These are phyloP conservation scores for Aphelenchoides fujianensis DNA, from an alignment of 1,140 invertebrate species.

Conservation along the genomic window DNA sequence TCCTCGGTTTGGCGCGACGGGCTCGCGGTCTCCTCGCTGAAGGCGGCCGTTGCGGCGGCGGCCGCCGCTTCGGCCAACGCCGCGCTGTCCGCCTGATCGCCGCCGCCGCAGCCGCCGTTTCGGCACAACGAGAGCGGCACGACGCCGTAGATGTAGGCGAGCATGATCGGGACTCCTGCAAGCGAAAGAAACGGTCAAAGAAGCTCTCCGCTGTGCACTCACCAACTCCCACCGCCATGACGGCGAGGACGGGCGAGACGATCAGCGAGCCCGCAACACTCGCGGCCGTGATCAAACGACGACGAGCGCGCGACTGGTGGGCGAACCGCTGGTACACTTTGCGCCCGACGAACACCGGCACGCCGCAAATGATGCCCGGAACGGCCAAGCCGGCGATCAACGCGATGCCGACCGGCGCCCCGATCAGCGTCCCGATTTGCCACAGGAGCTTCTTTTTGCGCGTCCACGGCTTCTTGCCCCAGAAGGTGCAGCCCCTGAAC, in stretches of 20 bases:
- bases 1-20: conserved; percentile 20
- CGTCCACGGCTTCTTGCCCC: conserved; percentile 98
- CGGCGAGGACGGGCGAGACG: conserved; percentile 76
- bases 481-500: conserved; percentile 97
- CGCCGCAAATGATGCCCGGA: conserved; percentile 87
- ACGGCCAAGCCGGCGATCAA: conserved; percentile 90
- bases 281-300: conserved; percentile 72
- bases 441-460: conserved; percentile 95
- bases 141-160: conserved; percentile 96
- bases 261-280: conserved; percentile 73
- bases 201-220: no score
- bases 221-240: conserved; percentile 75
- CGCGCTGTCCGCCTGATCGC: conserved; percentile 12
- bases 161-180: conserved; percentile 71
- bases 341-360: conserved; percentile 83
- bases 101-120: conserved; percentile 72
- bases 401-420: conserved; percentile 90
- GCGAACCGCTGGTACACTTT: conserved; percentile 60
- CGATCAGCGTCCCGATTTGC: conserved; percentile 90
- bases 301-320: conserved; percentile 69
- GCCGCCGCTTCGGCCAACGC: conserved; percentile 18
- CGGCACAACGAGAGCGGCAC: conserved; percentile 91
- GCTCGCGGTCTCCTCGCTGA: conserved; percentile 6
- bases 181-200: no score
- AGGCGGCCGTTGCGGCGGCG: background rate